Percentiles rank a stretch among this genome's conserved stretches.
phyloP scores from a whole-genome alignment of 2,113 vertebrate genomes.

The Pachyramphus minor region DNA sequence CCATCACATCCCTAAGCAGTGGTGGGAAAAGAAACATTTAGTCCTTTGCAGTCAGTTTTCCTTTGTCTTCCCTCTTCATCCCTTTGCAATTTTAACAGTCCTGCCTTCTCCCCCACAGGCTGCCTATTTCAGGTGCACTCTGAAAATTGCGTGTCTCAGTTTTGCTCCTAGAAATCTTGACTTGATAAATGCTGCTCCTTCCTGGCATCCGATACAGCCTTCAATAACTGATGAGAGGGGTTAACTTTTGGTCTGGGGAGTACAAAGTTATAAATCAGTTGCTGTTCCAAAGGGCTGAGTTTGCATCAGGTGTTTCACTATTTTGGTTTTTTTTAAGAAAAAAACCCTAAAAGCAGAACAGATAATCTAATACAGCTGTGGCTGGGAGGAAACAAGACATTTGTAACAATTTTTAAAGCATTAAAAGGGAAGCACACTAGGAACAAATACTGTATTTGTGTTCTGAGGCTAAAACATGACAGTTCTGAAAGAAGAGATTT shows the following conservation, averaged over 20 bases:
- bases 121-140: slow-evolving; percentile 13
- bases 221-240: not conserved
- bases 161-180: slow-evolving; percentile 29
- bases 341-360: not conserved
- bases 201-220: not conserved
- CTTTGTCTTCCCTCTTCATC: not conserved
- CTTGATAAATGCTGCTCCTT: slow-evolving; percentile 40
- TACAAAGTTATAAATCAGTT: slow-evolving; percentile 29
- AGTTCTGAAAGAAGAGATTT: slow-evolving; percentile 50
- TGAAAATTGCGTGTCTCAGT: slow-evolving; percentile 2
- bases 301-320: slow-evolving; percentile 17
- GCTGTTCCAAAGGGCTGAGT: slow-evolving; percentile 2
- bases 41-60: not conserved
- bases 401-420: slow-evolving; percentile 54
- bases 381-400: slow-evolving; percentile 44
- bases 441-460: slow-evolving; percentile 52
- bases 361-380: slow-evolving; percentile 29
- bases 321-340: not conserved
- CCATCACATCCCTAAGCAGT: not conserved
- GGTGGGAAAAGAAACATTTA: not conserved
- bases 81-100: slow-evolving; percentile 18
- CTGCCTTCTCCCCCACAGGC: not conserved
- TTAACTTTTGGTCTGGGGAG: slow-evolving; percentile 24
- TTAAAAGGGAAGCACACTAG: slow-evolving; percentile 39
- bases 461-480: slow-evolving; percentile 60